Conservation (phyloP, 2,888 invertebrate genomes). For the Dryobotodes eremita region DNA sequence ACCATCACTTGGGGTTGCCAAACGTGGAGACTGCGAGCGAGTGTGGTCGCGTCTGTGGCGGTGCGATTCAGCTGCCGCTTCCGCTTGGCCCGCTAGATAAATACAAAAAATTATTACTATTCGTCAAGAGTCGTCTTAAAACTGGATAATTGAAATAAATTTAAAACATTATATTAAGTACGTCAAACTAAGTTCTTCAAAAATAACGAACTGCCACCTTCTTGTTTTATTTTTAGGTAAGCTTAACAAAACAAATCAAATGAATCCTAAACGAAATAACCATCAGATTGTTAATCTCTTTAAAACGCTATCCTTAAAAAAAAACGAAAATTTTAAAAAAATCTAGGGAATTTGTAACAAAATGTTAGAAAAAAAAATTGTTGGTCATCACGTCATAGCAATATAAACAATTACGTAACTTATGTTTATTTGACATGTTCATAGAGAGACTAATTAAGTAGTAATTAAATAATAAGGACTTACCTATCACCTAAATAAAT, state of each 20-base stretch:
- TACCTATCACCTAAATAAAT: too few species aligned
- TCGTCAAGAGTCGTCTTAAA: slow-evolving; percentile 6
- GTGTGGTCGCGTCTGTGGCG: background rate
- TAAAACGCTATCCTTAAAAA: background rate
- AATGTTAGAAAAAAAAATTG: background rate
- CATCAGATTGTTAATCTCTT: background rate
- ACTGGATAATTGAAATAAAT: background rate
- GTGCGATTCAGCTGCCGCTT: background rate
- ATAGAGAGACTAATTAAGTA: too few species aligned
- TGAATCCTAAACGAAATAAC: background rate
- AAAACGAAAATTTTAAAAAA: background rate
- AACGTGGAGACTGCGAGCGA: slow-evolving; percentile 11
- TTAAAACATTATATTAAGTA: background rate
- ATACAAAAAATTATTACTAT: background rate
- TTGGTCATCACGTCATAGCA: background rate
- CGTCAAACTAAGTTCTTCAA: background rate
- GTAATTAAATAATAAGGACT: too few species aligned
- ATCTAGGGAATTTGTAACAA: background rate
- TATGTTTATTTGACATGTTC: too few species aligned
- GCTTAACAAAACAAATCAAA: too few species aligned
- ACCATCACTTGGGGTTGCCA: background rate
- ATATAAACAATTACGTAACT: too few species aligned
- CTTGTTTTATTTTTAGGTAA: too few species aligned
- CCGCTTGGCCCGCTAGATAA: background rate
- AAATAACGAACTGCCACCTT: background rate